phyloP scores from a whole-genome alignment of 2,797 vertebrate genomes.

The Borostomias antarcticus region DNA sequence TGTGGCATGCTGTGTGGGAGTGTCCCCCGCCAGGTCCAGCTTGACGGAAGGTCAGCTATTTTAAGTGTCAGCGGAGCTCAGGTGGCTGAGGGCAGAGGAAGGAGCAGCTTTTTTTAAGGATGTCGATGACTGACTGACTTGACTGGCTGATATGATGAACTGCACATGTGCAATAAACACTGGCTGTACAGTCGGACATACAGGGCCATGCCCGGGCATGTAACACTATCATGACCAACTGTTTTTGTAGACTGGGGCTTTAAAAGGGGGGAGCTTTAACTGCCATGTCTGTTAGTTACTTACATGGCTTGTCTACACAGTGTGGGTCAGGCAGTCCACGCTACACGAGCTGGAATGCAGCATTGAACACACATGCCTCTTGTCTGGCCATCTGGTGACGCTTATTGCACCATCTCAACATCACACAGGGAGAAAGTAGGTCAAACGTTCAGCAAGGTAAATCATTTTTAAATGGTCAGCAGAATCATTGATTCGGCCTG shows the following conservation, averaged over 20 bases:
- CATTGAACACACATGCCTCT: constrained; percentile 56
- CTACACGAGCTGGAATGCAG: constrained; percentile 63
- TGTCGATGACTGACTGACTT: constrained; percentile 18
- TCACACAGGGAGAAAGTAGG: constrained; percentile 59
- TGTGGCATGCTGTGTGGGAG: constrained; percentile 53
- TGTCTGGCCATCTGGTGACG: constrained; percentile 74
- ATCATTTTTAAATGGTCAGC: constrained; percentile 63
- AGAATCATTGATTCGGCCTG: constrained; percentile 54
- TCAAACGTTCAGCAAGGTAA: constrained; percentile 71
- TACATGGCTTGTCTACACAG: constrained; percentile 58
- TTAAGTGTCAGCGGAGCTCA: constrained; percentile 48
- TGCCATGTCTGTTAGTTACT: constrained; percentile 30
- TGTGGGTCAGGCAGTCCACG: constrained; percentile 57
- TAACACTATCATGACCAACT: constrained; percentile 56
- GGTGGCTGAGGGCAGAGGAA: constrained; percentile 33
- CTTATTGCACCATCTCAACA: constrained; percentile 66
- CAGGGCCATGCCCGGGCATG: constrained; percentile 53
- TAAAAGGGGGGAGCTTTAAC: constrained; percentile 29
- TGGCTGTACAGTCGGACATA: constrained; percentile 48
- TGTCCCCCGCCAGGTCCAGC: constrained; percentile 37
- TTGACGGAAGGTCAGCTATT: constrained; percentile 56
- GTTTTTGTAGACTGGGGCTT: constrained; percentile 55
- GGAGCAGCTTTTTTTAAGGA: constrained; percentile 41
- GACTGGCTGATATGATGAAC: constrained; percentile 37
- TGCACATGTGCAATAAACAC: constrained; percentile 36